Conservation (phyloP, 2,888 invertebrate genomes). For the Campaea margaritaria region DNA sequence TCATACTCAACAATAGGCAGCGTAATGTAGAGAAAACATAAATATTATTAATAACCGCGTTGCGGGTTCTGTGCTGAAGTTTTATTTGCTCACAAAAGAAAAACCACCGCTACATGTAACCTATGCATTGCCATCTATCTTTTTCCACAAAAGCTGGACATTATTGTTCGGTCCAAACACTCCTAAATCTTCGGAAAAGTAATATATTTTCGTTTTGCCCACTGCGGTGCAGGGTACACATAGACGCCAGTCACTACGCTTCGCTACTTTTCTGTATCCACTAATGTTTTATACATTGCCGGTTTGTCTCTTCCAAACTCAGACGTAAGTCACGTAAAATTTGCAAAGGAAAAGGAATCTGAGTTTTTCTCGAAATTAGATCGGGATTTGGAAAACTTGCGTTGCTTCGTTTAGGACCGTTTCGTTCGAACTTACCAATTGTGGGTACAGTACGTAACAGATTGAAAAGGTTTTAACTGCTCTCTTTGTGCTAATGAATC, state of each 20-base stretch:
- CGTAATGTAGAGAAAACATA: slow-evolving; percentile 73
- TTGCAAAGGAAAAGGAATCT: slow-evolving; percentile 64
- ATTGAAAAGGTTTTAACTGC: slow-evolving; percentile 43
- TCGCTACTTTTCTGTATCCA: slow-evolving; percentile 79
- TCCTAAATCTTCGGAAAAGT: slow-evolving; percentile 86
- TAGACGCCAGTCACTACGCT: slow-evolving; percentile 71
- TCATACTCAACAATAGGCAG: slow-evolving; percentile 64
- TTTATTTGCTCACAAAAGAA: slow-evolving; percentile 82
- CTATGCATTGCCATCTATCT: slow-evolving; percentile 85
- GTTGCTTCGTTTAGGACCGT: slow-evolving; percentile 65
- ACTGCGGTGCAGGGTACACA: slow-evolving; percentile 71
- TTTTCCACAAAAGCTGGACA: slow-evolving; percentile 86
- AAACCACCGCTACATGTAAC: slow-evolving; percentile 80
- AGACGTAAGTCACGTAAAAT: slow-evolving; percentile 46
- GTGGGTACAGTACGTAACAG: slow-evolving; percentile 52
- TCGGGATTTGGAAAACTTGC: slow-evolving; percentile 63
- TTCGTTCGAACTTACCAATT: slow-evolving; percentile 61
- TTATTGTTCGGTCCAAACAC: slow-evolving; percentile 86
- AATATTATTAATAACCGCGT: slow-evolving; percentile 81
- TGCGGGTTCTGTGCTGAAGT: slow-evolving; percentile 72
- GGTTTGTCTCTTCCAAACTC: slow-evolving; percentile 53
- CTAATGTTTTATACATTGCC: slow-evolving; percentile 82
- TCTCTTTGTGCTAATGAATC: slow-evolving; percentile 31
- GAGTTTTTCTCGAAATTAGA: slow-evolving; percentile 61
- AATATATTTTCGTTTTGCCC: slow-evolving; percentile 86